Conservation (phyloP, 1,140 invertebrate species). For the Zophobas morio region DNA sequence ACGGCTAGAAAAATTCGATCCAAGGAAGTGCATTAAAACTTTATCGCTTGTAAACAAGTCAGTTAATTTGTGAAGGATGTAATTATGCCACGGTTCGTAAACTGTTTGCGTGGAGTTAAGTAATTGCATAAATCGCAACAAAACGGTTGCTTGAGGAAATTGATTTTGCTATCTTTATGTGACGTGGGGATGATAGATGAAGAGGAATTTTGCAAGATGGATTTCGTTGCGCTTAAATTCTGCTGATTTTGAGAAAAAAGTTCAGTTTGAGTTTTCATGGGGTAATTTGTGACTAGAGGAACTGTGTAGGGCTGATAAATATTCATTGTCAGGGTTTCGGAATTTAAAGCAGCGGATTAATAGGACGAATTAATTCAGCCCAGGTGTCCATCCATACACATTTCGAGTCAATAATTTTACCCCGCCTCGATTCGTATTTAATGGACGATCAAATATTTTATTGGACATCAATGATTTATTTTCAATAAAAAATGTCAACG, state of each 20-base stretch:
- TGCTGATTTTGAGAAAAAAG: no score
- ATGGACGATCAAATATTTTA: not conserved
- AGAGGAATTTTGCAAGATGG: no score
- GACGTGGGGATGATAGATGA: no score
- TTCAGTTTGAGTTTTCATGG: no score
- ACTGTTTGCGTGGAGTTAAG: conserved; percentile 20
- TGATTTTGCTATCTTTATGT: not conserved
- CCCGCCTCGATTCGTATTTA: not conserved
- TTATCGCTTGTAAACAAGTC: conserved; percentile 38
- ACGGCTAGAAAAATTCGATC: conserved; percentile 1
- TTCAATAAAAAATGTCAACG: not conserved
- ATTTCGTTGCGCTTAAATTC: no score
- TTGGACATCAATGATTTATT: not conserved
- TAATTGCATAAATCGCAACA: conserved; percentile 19
- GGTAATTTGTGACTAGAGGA: no score
- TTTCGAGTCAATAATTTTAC: not conserved
- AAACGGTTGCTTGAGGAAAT: conserved; percentile 15
- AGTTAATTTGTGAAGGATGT: conserved; percentile 23
- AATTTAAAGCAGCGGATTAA: no score
- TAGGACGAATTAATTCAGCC: no score
- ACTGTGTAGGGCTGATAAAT: no score
- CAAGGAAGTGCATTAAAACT: conserved; percentile 36
- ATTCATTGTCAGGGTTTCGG: no score
- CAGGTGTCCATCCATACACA: no score
- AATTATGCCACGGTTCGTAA: conserved; percentile 30